These are phyloP conservation scores for Choristoneura rosaceana DNA, from an alignment of 2,888 invertebrate species.

Conservation along the genomic window DNA sequence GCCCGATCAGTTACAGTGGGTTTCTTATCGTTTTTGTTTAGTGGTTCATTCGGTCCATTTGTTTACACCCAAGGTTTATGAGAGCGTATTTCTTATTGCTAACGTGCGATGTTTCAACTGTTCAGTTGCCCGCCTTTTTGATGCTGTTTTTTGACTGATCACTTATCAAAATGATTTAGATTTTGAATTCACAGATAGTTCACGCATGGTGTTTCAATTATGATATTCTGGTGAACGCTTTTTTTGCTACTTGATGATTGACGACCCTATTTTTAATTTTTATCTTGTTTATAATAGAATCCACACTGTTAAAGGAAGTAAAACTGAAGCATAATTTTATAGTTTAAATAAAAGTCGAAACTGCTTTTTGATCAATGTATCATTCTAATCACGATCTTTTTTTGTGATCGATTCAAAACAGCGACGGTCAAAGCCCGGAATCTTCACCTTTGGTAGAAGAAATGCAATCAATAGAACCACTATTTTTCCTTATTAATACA, in stretches of 20 bases:
- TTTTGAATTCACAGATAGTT: not conserved
- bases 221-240: not conserved
- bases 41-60: conserved; percentile 31
- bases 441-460: not conserved
- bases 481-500: conserved; percentile 3
- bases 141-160: not conserved
- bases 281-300: not conserved
- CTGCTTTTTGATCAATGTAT: not conserved
- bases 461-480: not conserved
- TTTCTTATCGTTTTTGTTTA: conserved; percentile 36
- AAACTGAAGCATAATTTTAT: not conserved
- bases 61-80: conserved; percentile 13
- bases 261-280: not conserved
- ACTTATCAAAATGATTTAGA: not conserved
- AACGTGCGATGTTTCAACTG: conserved; percentile 10
- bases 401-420: not conserved
- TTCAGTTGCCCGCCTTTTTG: conserved; percentile 5
- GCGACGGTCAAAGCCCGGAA: conserved; percentile 1
- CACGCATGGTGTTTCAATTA: not conserved
- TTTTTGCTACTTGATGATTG: too few species aligned
- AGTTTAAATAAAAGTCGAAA: not conserved
- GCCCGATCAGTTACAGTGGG: conserved; percentile 36
- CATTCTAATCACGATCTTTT: not conserved
- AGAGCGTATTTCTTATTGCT: conserved; percentile 13
- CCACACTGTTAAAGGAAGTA: not conserved